Evolutionary conservation across 1,140 invertebrate species (phyloP).

Genomic region (Drosophila serrata): DNA sequence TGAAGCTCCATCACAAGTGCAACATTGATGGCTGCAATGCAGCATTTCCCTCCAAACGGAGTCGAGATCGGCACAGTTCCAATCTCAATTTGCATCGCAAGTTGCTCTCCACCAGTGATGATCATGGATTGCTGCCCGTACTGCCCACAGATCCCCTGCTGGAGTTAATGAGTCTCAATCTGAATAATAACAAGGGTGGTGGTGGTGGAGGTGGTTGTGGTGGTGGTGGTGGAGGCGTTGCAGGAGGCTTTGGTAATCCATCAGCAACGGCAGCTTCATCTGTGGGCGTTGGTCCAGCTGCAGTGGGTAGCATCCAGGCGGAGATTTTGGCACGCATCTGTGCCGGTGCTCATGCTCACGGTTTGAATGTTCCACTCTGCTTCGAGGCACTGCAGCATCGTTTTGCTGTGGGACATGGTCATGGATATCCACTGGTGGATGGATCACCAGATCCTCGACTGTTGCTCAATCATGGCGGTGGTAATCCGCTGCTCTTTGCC

Average conservation of each 20-base stretch:
- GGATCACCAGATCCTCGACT: conserved; percentile 65
- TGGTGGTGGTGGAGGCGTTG: conserved; percentile 2
- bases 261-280: not conserved
- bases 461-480: conserved; percentile 81
- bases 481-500: conserved; percentile 86
- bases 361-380: conserved; percentile 86
- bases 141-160: conserved; percentile 80
- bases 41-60: conserved; percentile 97
- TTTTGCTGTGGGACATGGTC: conserved; percentile 67
- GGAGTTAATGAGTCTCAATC: conserved; percentile 81
- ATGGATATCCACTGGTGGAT: conserved; percentile 17
- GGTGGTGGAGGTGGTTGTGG: conserved; percentile 41
- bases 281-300: conserved; percentile 28
- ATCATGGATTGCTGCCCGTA: conserved; percentile 74
- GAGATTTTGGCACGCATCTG: conserved; percentile 93
- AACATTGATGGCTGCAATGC: conserved; percentile 98
- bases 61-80: conserved; percentile 95
- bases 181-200: conserved; percentile 80
- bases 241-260: not conserved
- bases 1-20: conserved; percentile 98
- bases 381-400: conserved; percentile 87
- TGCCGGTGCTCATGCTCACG: conserved; percentile 87
- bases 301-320: conserved; percentile 87
- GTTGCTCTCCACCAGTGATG: conserved; percentile 91
- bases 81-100: conserved; percentile 97